Conservation (phyloP, 1,140 invertebrate genomes). For the Radopholus similis region DNA sequence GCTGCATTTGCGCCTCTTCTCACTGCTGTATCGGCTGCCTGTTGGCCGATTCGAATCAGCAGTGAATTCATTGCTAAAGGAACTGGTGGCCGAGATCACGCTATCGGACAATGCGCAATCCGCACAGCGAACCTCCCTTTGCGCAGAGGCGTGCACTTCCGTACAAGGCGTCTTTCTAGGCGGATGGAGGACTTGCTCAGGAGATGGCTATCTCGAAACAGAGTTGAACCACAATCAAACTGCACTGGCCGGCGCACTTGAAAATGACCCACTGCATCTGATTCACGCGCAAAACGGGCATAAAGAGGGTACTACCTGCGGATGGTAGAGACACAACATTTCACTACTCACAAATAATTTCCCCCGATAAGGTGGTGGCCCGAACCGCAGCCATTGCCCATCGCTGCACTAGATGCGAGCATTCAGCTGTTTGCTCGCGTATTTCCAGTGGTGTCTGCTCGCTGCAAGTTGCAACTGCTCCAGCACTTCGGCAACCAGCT, state of each 20-base stretch:
- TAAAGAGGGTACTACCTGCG: constrained; percentile 1
- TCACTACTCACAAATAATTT: neutral
- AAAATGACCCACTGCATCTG: constrained; percentile 39
- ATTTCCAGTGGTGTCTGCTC: constrained; percentile 86
- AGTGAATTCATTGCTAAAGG: constrained; percentile 62
- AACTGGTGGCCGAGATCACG: constrained; percentile 95
- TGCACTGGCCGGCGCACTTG: constrained; percentile 25
- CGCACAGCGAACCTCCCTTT: constrained; percentile 86
- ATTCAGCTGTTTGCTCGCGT: constrained; percentile 86
- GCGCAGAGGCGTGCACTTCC: constrained; percentile 77
- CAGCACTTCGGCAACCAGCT: constrained; percentile 94
- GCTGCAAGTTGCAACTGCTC: constrained; percentile 90
- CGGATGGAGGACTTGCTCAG: constrained; percentile 78
- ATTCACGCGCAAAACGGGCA: constrained; percentile 22
- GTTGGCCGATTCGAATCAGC: constrained; percentile 27
- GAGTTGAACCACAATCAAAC: constrained; percentile 34
- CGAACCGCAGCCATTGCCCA: constrained; percentile 86
- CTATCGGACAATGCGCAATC: constrained; percentile 88
- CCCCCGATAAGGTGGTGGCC: constrained; percentile 62
- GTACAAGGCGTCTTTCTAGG: constrained; percentile 66
- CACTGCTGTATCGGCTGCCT: constrained; percentile 36
- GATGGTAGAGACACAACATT: neutral
- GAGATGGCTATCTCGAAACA: constrained; percentile 89
- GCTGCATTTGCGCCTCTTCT: constrained; percentile 48
- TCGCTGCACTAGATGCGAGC: constrained; percentile 90